Conservation (phyloP, 2,888 invertebrate species). For the Rapana venosa region DNA sequence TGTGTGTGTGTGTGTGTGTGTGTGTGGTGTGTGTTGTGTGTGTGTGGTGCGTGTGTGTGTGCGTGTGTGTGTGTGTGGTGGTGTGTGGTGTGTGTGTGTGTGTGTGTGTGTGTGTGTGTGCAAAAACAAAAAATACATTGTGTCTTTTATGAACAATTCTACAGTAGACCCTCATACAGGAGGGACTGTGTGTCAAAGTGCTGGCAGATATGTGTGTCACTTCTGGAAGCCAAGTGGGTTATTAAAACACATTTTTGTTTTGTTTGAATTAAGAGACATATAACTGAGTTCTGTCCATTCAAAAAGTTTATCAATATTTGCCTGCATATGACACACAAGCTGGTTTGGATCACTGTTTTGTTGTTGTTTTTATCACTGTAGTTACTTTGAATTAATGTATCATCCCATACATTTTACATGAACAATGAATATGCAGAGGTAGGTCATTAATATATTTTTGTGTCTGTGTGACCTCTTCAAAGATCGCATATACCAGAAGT, state of each 20-base stretch:
- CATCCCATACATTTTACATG: too few species aligned
- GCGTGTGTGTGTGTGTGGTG: background rate
- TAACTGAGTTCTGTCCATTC: too few species aligned
- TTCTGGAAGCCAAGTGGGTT: background rate
- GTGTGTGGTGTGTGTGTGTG: constrained; percentile 6
- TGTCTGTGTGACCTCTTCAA: background rate
- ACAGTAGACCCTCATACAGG: background rate
- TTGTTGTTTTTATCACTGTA: too few species aligned
- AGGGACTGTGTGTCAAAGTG: background rate
- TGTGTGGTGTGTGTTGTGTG: constrained; percentile 15
- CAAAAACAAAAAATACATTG: background rate
- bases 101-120: background rate
- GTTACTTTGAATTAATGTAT: too few species aligned
- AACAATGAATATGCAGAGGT: too few species aligned
- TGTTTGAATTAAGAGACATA: too few species aligned
- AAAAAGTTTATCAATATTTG: background rate
- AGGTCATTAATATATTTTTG: too few species aligned
- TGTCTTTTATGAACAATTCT: background rate
- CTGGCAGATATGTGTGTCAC: background rate
- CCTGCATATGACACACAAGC: too few species aligned
- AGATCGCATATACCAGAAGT: too few species aligned
- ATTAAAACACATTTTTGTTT: too few species aligned
- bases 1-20: constrained; percentile 18
- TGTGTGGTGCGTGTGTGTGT: background rate
- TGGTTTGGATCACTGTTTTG: too few species aligned